Evolutionary conservation across 2,113 vertebrate species (phyloP).

Genomic region (Rynchops niger): DNA sequence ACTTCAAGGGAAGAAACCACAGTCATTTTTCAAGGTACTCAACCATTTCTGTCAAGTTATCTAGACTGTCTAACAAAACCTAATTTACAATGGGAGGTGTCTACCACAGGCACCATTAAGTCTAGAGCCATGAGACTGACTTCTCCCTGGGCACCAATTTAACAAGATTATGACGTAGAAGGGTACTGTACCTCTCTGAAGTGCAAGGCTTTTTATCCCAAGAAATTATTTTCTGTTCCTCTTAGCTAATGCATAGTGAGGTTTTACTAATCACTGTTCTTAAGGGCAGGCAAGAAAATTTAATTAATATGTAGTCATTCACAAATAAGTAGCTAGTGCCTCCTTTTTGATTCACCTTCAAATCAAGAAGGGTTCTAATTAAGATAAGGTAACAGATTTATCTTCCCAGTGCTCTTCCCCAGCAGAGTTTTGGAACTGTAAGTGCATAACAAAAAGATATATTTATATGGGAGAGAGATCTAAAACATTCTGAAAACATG

Average conservation of each 20-base stretch:
- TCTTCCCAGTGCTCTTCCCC: neutral
- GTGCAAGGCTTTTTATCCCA: conserved; percentile 27
- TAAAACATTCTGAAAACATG: neutral
- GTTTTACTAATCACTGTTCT: neutral
- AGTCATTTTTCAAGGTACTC: conserved; percentile 51
- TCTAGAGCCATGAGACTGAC: conserved; percentile 53
- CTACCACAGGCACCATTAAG: conserved; percentile 63
- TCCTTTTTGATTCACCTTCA: neutral
- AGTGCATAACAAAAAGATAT: neutral
- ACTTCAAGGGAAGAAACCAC: conserved; percentile 30
- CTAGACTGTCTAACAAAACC: conserved; percentile 9
- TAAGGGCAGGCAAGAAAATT: neutral
- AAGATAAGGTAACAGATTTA: neutral
- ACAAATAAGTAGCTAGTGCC: neutral
- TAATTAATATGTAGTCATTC: neutral
- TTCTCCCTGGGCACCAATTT: conserved; percentile 9
- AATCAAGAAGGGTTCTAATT: neutral
- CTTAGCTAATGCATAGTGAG: neutral
- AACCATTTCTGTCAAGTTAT: conserved; percentile 57
- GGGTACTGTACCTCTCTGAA: neutral
- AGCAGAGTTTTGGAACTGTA: neutral
- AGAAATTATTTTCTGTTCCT: conserved; percentile 20
- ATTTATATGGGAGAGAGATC: neutral
- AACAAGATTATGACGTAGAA: conserved; percentile 38
- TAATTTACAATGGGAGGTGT: conserved; percentile 60